Evolutionary conservation across 2,797 vertebrate species (phyloP).

Genomic region (Coracias cyanogaster): DNA sequence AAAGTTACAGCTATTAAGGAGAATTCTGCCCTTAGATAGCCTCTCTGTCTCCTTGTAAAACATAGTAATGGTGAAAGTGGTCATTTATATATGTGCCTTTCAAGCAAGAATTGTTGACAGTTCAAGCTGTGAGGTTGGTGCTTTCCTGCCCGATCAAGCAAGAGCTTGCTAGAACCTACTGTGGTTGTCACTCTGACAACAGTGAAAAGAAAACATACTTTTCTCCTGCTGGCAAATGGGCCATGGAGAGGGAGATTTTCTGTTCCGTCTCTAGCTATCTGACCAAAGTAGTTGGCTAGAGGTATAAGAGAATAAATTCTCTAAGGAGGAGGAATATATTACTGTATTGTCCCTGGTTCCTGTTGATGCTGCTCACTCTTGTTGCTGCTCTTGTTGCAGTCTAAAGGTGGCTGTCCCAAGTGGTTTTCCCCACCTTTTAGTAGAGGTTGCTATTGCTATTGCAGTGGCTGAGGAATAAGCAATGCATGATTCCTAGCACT

Average conservation of each 20-base stretch:
- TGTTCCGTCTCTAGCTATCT: not conserved
- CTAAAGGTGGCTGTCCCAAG: not conserved
- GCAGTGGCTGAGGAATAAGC: not conserved
- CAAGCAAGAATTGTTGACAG: not conserved
- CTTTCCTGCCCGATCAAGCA: not conserved
- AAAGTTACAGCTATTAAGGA: not conserved
- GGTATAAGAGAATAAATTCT: not conserved
- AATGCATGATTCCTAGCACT: not conserved
- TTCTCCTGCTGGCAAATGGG: not conserved
- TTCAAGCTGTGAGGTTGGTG: fast-evolving
- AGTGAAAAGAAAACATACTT: not conserved
- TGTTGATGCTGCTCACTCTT: not conserved
- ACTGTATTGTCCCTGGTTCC: not conserved
- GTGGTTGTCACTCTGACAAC: not conserved
- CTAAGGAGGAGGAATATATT: not conserved
- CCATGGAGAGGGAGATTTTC: not conserved
- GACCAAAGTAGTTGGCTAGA: not conserved
- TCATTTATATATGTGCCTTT: not conserved
- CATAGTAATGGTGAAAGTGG: not conserved
- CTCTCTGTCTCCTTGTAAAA: not conserved
- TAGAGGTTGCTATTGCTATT: not conserved
- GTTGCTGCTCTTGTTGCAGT: not conserved
- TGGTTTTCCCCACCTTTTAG: not conserved
- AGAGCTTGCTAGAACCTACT: not conserved
- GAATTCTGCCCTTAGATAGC: not conserved